Base-by-base conservation (phyloP, 2,888 invertebrate species). In the Hermaeophaga mercurialis region DNA sequence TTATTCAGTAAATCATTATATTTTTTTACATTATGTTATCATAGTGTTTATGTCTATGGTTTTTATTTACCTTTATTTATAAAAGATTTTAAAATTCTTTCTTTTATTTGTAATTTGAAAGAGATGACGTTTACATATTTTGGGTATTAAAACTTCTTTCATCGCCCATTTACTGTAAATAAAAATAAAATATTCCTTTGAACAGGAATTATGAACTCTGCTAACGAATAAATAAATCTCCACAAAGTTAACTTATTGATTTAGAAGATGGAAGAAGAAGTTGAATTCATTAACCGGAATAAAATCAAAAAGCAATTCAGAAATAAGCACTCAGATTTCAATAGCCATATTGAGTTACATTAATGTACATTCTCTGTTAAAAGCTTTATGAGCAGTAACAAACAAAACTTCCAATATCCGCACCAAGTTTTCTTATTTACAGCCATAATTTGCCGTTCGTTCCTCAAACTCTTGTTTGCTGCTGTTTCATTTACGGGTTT, bases 381-480 rank as follows among this genome's bases (percentile, higher is more conserved):
- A 34, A 45, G 31, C 41, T 54, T 48, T 19, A 36, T 18, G 18
- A 39, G 17, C 41, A 12, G 38, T 24, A 26, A 17, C 38, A 58
- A 49, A 41, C 38, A 44, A 53, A 54, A 58, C 48, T 45, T 54
- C 36, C 22, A 47, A 53, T 47, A 46, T 46, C 14, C 41, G 34
- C 24, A 54, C 15, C 54, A 31, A 56, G 41, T 52, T 52, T 26
- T 34, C 44, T 53, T 44, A 45, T 58, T 58, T 39, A 47, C 22
- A 24, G 31, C 26, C 12, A 44, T 41, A 54, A 39, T 49, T 46
- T 54, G 26, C 44, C 39, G 46, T 47, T 58, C 45, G 28, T 39
- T 58, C 39, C 28, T 41, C 50, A 19, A 24, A 45, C 11, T 36
- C 36, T 44, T 55, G 45, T 59, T 59, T 55, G 26, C 46, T 56